These are phyloP conservation scores for Limnephilus marmoratus DNA, from an alignment of 2,888 invertebrate species.

Conservation along the genomic window DNA sequence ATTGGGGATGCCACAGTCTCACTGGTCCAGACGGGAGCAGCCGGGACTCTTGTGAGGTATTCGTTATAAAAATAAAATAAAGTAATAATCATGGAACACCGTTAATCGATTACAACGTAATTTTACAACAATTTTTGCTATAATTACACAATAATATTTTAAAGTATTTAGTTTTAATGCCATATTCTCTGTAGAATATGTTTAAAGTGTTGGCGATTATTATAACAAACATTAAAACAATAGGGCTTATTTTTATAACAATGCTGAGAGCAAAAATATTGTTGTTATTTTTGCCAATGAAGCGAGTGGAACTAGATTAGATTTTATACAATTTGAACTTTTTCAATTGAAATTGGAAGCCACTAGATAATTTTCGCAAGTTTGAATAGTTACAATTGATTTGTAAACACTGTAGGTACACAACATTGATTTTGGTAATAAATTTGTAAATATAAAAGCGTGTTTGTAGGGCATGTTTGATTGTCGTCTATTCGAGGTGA, in stretches of 20 bases:
- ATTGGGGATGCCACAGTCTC: no score
- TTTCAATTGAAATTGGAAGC: neutral
- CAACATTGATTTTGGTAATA: neutral
- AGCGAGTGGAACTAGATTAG: neutral
- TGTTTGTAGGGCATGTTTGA: neutral
- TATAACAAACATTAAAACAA: neutral
- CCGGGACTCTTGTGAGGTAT: no score
- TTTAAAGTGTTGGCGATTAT: neutral
- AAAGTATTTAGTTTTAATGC: neutral
- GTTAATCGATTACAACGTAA: neutral
- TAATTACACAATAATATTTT: neutral
- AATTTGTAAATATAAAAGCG: neutral
- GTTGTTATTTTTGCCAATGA: neutral
- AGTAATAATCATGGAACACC: neutral
- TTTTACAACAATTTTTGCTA: neutral
- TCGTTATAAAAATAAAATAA: no score
- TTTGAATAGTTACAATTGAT: neutral
- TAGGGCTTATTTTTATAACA: neutral
- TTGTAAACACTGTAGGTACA: neutral
- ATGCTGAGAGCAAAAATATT: neutral
- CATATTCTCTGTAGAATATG: neutral
- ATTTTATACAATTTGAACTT: neutral
- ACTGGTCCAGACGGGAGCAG: no score
- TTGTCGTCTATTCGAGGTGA: neutral
- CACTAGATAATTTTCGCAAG: neutral